phyloP scores from a whole-genome alignment of 1,140 invertebrate genomes.

The Sycophaga agraensis region DNA sequence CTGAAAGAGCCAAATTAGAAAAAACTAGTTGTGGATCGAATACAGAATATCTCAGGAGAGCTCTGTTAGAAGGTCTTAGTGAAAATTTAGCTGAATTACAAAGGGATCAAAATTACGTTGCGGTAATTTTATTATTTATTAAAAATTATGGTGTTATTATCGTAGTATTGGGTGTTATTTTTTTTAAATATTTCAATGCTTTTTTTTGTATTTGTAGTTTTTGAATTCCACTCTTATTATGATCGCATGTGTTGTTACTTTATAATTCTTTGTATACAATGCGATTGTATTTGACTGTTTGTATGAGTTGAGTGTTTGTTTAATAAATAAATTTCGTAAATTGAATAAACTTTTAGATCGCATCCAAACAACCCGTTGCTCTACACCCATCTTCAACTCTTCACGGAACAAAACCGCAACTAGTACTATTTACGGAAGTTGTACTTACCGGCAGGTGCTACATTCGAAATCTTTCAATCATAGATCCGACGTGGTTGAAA shows the following conservation, averaged over 20 bases:
- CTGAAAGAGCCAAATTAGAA: constrained; percentile 67
- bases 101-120: constrained; percentile 72
- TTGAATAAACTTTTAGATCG: constrained; percentile 56
- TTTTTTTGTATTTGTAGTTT: not conserved
- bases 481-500: constrained; percentile 74
- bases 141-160: no score
- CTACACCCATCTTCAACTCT: constrained; percentile 86
- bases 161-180: no score
- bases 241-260: not conserved
- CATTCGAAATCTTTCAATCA: constrained; percentile 72
- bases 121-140: constrained; percentile 58
- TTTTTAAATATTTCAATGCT: no score
- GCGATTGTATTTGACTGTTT: no score
- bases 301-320: no score
- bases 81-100: constrained; percentile 88
- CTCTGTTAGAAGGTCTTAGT: constrained; percentile 80
- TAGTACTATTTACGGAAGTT: constrained; percentile 88
- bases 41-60: constrained; percentile 73
- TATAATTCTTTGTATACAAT: not conserved
- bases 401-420: constrained; percentile 71
- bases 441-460: constrained; percentile 83
- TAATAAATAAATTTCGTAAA: no score
- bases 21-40: constrained; percentile 72
- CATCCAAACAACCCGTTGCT: constrained; percentile 66
- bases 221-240: not conserved